These are phyloP conservation scores for Ips typographus DNA, from an alignment of 1,140 invertebrate species.

Conservation along the genomic window DNA sequence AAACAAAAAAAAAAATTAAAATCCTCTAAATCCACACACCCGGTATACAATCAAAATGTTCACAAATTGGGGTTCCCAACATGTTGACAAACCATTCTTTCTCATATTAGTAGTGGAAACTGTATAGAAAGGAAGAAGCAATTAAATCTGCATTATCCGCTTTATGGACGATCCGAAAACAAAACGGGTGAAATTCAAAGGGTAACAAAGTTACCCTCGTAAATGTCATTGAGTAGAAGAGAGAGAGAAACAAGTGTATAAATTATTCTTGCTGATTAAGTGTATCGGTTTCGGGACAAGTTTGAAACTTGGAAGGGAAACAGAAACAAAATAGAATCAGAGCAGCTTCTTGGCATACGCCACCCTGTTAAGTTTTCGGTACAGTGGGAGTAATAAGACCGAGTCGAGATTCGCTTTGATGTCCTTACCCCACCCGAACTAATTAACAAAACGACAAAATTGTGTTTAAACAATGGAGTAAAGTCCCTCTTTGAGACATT, in stretches of 20 bases:
- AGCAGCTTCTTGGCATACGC: slow-evolving; percentile 21
- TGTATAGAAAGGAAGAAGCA: too few species aligned
- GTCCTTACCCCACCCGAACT: slow-evolving; percentile 30
- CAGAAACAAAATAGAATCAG: slow-evolving; percentile 40
- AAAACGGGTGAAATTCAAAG: too few species aligned
- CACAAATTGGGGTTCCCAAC: too few species aligned
- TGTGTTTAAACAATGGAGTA: slow-evolving; percentile 42
- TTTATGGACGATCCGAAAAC: too few species aligned
- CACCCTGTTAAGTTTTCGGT: slow-evolving; percentile 38
- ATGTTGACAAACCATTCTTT: too few species aligned
- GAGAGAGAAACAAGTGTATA: slow-evolving; percentile 1
- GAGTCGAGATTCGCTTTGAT: slow-evolving; percentile 37
- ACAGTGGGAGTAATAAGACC: slow-evolving; percentile 39
- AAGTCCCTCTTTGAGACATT: slow-evolving; percentile 37
- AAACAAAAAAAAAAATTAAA: too few species aligned
- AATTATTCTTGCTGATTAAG: slow-evolving; percentile 35
- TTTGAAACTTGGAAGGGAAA: slow-evolving; percentile 31
- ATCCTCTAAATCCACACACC: too few species aligned
- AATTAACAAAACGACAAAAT: slow-evolving; percentile 44
- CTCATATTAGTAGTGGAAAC: too few species aligned
- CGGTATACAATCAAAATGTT: too few species aligned
- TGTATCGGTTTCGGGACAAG: slow-evolving; percentile 31
- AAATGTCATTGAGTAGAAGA: too few species aligned
- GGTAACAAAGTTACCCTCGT: too few species aligned
- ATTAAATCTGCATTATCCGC: too few species aligned